Evolutionary conservation across 2,888 invertebrate species (phyloP).

Genomic region (Nephrotoma appendiculata): DNA sequence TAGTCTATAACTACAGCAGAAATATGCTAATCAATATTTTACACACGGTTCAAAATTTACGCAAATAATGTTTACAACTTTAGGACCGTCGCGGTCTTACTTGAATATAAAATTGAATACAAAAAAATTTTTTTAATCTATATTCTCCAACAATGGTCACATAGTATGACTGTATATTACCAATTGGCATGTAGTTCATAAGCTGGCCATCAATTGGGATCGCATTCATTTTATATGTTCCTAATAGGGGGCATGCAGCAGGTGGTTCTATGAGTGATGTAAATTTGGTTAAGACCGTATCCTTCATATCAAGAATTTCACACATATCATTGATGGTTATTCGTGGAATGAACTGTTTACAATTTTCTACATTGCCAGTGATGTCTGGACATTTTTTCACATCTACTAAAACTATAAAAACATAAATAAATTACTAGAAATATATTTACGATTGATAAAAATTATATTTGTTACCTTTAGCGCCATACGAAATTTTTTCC

Average conservation of each 20-base stretch:
- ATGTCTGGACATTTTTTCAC: not conserved
- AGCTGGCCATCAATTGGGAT: not conserved
- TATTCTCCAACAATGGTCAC: not conserved
- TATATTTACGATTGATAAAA: not conserved
- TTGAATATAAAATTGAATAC: not conserved
- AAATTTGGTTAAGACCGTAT: not conserved
- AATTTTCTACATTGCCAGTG: not conserved
- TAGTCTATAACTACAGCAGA: not conserved
- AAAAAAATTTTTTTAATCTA: not conserved
- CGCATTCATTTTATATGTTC: not conserved
- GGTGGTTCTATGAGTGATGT: not conserved
- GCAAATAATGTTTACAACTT: not conserved
- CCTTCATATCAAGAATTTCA: not conserved
- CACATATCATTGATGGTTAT: not conserved
- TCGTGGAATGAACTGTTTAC: not conserved
- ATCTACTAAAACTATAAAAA: not conserved
- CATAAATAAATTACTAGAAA: not conserved
- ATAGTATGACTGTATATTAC: not conserved
- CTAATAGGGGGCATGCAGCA: not conserved
- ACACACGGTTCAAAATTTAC: not conserved
- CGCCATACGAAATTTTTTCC: not conserved
- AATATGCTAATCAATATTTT: not conserved
- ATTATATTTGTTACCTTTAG: not conserved
- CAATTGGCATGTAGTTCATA: not conserved
- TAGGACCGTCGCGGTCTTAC: not conserved